Percentiles rank a stretch among this genome's conserved stretches.
These are phyloP conservation scores for Hydraecia micacea DNA, from an alignment of 2,888 invertebrate species.

Conservation along the genomic window DNA sequence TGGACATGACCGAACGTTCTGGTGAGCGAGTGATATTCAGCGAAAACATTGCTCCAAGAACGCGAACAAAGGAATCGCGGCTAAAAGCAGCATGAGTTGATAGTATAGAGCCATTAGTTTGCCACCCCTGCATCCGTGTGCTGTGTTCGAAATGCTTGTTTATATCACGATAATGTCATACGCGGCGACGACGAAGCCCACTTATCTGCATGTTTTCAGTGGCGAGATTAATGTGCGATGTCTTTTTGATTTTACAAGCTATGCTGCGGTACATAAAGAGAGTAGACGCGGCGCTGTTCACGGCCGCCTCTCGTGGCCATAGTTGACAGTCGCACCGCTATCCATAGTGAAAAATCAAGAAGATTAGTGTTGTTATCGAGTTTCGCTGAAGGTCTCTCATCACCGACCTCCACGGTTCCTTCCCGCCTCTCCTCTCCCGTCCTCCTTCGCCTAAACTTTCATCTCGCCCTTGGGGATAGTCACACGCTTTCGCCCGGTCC, in stretches of 20 bases:
- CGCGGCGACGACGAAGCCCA: slow-evolving; percentile 77
- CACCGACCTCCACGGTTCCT: slow-evolving; percentile 75
- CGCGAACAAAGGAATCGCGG: slow-evolving; percentile 73
- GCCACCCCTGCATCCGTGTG: slow-evolving; percentile 86
- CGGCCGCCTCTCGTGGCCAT: slow-evolving; percentile 71
- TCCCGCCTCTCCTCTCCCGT: slow-evolving; percentile 66
- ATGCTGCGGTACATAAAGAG: slow-evolving; percentile 80
- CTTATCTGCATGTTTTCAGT: slow-evolving; percentile 86
- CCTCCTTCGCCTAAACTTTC: slow-evolving; percentile 73
- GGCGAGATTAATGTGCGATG: slow-evolving; percentile 87
- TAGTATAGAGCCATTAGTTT: slow-evolving; percentile 82
- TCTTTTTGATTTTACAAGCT: slow-evolving; percentile 87
- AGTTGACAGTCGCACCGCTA: slow-evolving; percentile 81
- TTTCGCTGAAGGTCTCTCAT: slow-evolving; percentile 90
- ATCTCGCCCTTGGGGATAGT: slow-evolving; percentile 85
- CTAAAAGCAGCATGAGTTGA: slow-evolving; percentile 81
- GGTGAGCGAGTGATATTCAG: slow-evolving; percentile 89
- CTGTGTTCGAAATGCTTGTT: slow-evolving; percentile 84
- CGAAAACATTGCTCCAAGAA: slow-evolving; percentile 78
- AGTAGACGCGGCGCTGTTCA: slow-evolving; percentile 71
- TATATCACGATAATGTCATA: slow-evolving; percentile 69
- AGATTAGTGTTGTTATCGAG: slow-evolving; percentile 81
- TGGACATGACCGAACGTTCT: slow-evolving; percentile 69
- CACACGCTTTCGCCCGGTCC: slow-evolving; percentile 88
- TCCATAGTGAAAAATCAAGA: slow-evolving; percentile 88